phyloP scores from a whole-genome alignment of 37 sponge, comb jelly and placozoan species.

The Geodia barretti region DNA sequence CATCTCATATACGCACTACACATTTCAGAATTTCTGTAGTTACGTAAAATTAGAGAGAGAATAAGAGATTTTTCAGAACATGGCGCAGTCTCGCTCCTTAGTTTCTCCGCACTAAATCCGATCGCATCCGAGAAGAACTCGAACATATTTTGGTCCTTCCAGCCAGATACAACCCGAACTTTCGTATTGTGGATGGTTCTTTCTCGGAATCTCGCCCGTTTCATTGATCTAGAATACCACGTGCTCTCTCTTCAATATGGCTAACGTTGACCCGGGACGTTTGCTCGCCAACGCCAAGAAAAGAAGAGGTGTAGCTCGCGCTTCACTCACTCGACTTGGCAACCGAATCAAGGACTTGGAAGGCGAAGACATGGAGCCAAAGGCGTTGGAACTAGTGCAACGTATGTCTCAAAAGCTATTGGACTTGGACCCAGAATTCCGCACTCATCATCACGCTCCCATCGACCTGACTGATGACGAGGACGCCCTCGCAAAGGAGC shows the following conservation, averaged over 20 bases:
- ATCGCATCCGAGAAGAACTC: constrained; percentile 34
- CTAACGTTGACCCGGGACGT: too few species aligned
- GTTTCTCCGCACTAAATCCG: too few species aligned
- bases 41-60: too few species aligned
- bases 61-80: too few species aligned
- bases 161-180: neutral
- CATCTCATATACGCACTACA: too few species aligned
- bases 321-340: constrained; percentile 16
- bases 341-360: constrained; percentile 20
- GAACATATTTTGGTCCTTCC: constrained; percentile 43
- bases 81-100: too few species aligned
- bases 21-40: too few species aligned
- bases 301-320: constrained; percentile 28
- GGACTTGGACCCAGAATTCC: constrained; percentile 28
- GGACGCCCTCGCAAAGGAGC: constrained; percentile 13
- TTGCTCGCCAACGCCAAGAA: constrained; percentile 23
- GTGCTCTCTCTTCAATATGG: too few species aligned
- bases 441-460: constrained; percentile 8
- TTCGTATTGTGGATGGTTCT: neutral
- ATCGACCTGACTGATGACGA: constrained; percentile 30
- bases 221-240: too few species aligned
- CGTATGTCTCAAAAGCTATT: constrained; percentile 23
- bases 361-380: constrained; percentile 14
- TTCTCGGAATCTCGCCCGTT: too few species aligned
- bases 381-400: constrained; percentile 15